Base-by-base conservation (phyloP, 2,888 invertebrate species). In the Digitonthophagus gazella region DNA sequence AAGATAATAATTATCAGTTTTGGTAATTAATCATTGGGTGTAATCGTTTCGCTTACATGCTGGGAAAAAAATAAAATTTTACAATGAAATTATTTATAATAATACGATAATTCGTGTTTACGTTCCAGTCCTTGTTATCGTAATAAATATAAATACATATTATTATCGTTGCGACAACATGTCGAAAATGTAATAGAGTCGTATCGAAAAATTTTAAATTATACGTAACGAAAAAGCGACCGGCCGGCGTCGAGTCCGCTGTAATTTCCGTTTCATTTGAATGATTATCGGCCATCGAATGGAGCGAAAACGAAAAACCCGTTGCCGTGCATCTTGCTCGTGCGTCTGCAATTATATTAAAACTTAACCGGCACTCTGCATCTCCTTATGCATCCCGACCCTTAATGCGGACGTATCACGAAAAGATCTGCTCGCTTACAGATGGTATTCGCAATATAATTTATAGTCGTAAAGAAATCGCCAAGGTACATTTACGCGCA, bases 361-460 rank as follows among this genome's bases (percentile, higher is more conserved):
- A 61, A 61, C 18, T 61, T 61, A 61, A 61, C 19, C 20, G 18
- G 61, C 61, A 19, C 61, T 20, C 61, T 61, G 61, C 61, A 61
- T 61, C 61, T 61, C n/a, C 18, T 61, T 8, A 44, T 6, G 28
- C 28, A 11, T n/a, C n/a, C n/a, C n/a, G n/a, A n/a, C 28, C 19
- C 61, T 61, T 61, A 61, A 61, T 61, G 18, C 61, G n/a, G 18
- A n/a, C n/a, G 20, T 18, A 61, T 18, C 61, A 61, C 61, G 61
- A 61, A 44, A 44, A 44, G 61, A 61, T 61, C 61, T 18, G 6
- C 61, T 61, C 61, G 28, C 11, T 61, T 20, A 20, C 61, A 61
- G 61, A 61, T 61, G 61, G 61, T 61, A 61, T 61, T 61, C 19
- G 61, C 61, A 61, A 61, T 61, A 61, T 61, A 61, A 61, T 61